Evolutionary conservation across 2,888 invertebrate species (phyloP), one percentile per base, ranked within the genome.

Genomic region (Rhyacophila evoluta): DNA sequence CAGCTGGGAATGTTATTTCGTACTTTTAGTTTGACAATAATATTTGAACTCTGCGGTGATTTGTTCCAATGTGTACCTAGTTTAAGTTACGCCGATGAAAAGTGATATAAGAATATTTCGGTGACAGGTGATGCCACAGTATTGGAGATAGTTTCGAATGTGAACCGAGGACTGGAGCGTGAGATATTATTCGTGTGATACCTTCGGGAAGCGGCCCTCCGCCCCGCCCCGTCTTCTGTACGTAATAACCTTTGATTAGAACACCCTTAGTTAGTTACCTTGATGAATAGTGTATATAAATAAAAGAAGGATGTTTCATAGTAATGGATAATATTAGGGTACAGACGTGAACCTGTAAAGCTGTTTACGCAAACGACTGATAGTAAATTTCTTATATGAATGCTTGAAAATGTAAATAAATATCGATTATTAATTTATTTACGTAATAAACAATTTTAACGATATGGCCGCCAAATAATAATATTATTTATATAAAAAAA

Each of bases 331-430:
- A 82, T 82, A 78, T 82, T 82, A 82, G 82, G 82, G 82, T 82
- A 82, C 82, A 82, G 82, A 69, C 80, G 82, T 79, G 78, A 81
- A 74, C 79, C 72, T 74, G 68, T 29, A 75, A 28, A 29, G 78
- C 79, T 73, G 68, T 79, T 79, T 81, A 78, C 82, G 82, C 80
- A 82, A 82, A 82, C 82, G 82, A 82, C 82, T 82, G 82, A 82
- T 82, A 82, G 82, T 79, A 82, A 81, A 76, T 82, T 82, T 82
- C 82, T 79, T 82, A 82, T 82, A 79, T 81, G 82, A 81, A 81
- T 78, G 81, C 81, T 81, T 81, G 80, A 78, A 80, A 78, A 55
- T 82, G 82, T 82, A 82, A 78, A 82, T 82, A 82, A 77, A 75
- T 81, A 79, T 81, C 74, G 72, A 74, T 78, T 77, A 79, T 82